These are phyloP conservation scores for Phasianus colchicus DNA, from an alignment of 2,113 vertebrate genomes.

Conservation along the genomic window DNA sequence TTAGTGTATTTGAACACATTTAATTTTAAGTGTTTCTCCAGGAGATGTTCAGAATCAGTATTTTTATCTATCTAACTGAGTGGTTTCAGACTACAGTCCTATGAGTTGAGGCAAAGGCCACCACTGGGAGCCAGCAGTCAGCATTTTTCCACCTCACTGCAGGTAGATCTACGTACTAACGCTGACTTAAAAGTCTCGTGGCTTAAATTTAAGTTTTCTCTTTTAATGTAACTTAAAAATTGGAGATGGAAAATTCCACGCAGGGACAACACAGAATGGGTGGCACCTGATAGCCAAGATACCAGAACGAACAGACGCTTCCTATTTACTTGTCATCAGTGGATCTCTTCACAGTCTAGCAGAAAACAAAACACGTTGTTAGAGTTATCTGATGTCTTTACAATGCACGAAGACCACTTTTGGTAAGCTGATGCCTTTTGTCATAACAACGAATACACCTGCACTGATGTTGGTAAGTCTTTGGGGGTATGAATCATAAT, in stretches of 20 bases:
- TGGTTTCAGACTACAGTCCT: neutral
- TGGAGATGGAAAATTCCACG: neutral
- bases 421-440: neutral
- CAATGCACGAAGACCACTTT: accelerated
- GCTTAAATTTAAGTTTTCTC: neutral
- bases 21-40: neutral
- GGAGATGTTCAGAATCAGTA: neutral
- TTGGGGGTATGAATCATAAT: neutral
- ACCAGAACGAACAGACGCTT: neutral
- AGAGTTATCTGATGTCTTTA: accelerated
- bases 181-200: neutral
- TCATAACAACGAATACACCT: neutral
- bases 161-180: neutral
- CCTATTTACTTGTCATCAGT: neutral
- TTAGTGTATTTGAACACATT: neutral
- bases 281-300: neutral
- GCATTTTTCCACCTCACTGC: neutral
- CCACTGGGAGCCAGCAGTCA: neutral
- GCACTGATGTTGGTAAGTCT: neutral
- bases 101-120: neutral
- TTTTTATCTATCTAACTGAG: neutral
- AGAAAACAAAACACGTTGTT: neutral
- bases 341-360: accelerated
- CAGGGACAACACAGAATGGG: neutral
- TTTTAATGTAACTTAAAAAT: neutral